Evolutionary conservation across 2,113 vertebrate species (phyloP), one percentile per base, ranked within the genome.

Genomic region (Canis aureus): DNA sequence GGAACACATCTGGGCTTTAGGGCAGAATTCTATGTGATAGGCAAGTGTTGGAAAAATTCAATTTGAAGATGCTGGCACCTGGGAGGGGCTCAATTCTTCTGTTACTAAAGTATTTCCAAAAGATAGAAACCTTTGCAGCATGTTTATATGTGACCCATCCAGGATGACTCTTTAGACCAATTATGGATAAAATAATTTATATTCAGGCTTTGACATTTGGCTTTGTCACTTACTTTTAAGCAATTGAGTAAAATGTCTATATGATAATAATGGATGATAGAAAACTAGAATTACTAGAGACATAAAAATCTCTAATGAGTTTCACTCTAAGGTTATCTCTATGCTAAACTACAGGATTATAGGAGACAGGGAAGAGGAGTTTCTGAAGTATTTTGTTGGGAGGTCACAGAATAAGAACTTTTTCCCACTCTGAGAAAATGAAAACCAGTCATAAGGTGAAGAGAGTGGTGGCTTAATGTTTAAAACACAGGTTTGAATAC

Each of bases 181-280:
- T 23, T 93, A 62, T n/a, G 16, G 51, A n/a, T 66, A 88, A 82
- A 94, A 92, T 19, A 67, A 97, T 87, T 94, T 67, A 60, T 29
- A 57, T 23, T 79, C 10, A 17, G 38, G 2, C 84, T 96, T 86
- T 89, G n/a, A 69, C 23, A 89, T 71, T 93, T 89, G 43, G 12
- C 3, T 84, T 91, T n/a, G 8, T 67, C 64, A 23, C 53, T 91
- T 59, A 90, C 25, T 95, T 91, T 94, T 89, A 96, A 86, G 62
- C 60, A 92, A 79, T 49, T 64, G 22, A 20, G 10, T 73, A 86
- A 76, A 94, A 73, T 76, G 27, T 64, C 25, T 92, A 11, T n/a
- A 11, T 32, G 67, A 51, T 19, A 82, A 9, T 90, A 78, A 92
- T 15, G 79, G 55, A 82, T 73, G 9, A 57, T 51, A 76, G n/a